A percentile compares a stretch with the other conserved stretches of the same genome.
phyloP scores from a whole-genome alignment of 2,888 invertebrate species.

The Caenorhabditis afra region DNA sequence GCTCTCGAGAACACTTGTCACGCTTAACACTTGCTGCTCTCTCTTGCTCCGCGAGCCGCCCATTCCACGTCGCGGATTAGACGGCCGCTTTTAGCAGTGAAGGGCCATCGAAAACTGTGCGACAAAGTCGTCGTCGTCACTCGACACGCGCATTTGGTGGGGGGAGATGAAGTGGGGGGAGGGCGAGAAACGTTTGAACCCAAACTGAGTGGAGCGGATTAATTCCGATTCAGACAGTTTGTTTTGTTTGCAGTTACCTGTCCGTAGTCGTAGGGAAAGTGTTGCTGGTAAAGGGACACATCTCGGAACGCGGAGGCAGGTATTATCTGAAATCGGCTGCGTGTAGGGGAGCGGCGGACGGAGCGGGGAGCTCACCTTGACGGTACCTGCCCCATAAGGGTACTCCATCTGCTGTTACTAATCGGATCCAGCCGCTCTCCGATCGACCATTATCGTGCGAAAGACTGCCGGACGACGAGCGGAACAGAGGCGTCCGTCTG shows the following conservation, averaged over 20 bases:
- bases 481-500: background rate
- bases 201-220: slow-evolving; percentile 2
- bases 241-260: no score
- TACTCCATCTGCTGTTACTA: slow-evolving; percentile 55
- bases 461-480: background rate
- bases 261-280: slow-evolving; percentile 52
- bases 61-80: slow-evolving; percentile 26
- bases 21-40: slow-evolving; percentile 53
- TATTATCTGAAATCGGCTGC: slow-evolving; percentile 51
- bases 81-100: slow-evolving; percentile 40
- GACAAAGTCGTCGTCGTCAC: background rate
- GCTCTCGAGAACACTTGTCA: slow-evolving; percentile 57
- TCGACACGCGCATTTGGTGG: slow-evolving; percentile 5
- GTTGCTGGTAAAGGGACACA: slow-evolving; percentile 58
- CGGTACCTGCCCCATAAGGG: slow-evolving; percentile 63
- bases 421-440: slow-evolving; percentile 7
- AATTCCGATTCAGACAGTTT: background rate
- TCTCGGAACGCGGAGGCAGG: slow-evolving; percentile 63
- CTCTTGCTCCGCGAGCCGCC: background rate
- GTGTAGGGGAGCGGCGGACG: background rate
- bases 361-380: slow-evolving; percentile 35
- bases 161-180: background rate
- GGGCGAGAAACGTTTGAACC: slow-evolving; percentile 6
- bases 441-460: slow-evolving; percentile 36
- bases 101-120: slow-evolving; percentile 41